phyloP scores from a whole-genome alignment of 2,113 vertebrate genomes.

The Oryzias celebensis region DNA sequence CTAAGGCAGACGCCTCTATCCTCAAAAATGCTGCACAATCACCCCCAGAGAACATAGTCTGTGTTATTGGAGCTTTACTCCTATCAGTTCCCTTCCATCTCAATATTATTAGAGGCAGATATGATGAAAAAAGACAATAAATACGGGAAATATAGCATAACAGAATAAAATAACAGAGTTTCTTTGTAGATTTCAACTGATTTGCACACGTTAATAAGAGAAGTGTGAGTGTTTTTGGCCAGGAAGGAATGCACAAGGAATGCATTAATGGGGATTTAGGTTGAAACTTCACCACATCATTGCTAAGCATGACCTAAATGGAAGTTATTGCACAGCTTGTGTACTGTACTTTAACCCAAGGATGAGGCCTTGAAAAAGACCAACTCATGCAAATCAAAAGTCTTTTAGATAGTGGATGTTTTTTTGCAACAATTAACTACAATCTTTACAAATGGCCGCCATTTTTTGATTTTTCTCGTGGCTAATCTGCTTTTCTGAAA shows the following conservation, averaged over 20 bases:
- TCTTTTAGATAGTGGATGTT: neutral
- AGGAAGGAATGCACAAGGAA: neutral
- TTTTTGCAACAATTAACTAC: too few species aligned
- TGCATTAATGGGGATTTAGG: neutral
- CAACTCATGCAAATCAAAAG: neutral
- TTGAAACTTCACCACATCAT: neutral
- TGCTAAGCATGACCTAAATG: neutral
- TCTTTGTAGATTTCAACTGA: constrained; percentile 22
- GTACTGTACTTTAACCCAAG: neutral
- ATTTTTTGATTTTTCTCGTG: too few species aligned
- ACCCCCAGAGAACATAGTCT: constrained; percentile 71
- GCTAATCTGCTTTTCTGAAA: too few species aligned
- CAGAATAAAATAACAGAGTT: constrained; percentile 39
- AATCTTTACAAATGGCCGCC: too few species aligned
- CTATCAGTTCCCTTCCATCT: constrained; percentile 66
- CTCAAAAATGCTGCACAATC: constrained; percentile 54
- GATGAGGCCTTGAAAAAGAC: constrained; percentile 10
- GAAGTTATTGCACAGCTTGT: neutral
- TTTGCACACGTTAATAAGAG: constrained; percentile 28
- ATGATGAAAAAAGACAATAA: constrained; percentile 73
- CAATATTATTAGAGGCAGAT: constrained; percentile 75
- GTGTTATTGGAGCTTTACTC: constrained; percentile 73
- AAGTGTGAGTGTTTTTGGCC: constrained; percentile 17
- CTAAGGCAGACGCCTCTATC: constrained; percentile 66
- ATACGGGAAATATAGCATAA: constrained; percentile 48